A percentile compares a stretch with the other conserved stretches of the same genome.
phyloP scores from a whole-genome alignment of 2,888 invertebrate genomes.

The Acleris literana region DNA sequence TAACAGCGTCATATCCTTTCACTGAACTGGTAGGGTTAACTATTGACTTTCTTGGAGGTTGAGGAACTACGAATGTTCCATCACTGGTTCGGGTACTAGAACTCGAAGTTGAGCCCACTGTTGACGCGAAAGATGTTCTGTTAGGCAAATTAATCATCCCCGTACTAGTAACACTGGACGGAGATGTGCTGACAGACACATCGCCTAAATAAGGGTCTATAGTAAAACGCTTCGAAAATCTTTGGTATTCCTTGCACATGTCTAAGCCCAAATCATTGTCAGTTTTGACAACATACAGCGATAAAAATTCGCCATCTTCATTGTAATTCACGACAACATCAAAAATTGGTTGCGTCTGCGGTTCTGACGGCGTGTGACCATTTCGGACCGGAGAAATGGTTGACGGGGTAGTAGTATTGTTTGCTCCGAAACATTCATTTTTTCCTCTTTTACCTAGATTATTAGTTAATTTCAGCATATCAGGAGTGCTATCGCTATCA shows the following conservation, averaged over 20 bases:
- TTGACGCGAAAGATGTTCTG: conserved; percentile 74
- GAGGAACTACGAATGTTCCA: conserved; percentile 77
- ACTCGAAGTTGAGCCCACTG: conserved; percentile 70
- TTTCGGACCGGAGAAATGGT: conserved; percentile 78
- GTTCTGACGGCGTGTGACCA: conserved; percentile 70
- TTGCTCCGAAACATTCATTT: conserved; percentile 69
- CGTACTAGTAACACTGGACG: conserved; percentile 77
- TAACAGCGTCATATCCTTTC: conserved; percentile 72
- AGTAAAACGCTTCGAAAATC: conserved; percentile 74
- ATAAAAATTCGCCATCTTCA: conserved; percentile 76
- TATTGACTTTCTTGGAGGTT: conserved; percentile 73
- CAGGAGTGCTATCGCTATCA: conserved; percentile 71
- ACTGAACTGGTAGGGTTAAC: conserved; percentile 68
- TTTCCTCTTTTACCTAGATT: conserved; percentile 63
- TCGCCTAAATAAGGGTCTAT: conserved; percentile 77
- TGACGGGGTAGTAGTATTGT: conserved; percentile 75
- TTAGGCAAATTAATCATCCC: conserved; percentile 73
- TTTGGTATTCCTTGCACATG: conserved; percentile 77
- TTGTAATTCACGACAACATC: conserved; percentile 74
- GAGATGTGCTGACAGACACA: conserved; percentile 71
- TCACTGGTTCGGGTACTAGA: conserved; percentile 76
- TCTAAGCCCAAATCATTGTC: conserved; percentile 77
- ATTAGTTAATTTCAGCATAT: conserved; percentile 61
- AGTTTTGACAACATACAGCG: conserved; percentile 72
- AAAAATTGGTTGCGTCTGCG: conserved; percentile 73